Base-by-base conservation (phyloP, 2,888 invertebrate genomes). In the Blastobasis lacticolella region DNA sequence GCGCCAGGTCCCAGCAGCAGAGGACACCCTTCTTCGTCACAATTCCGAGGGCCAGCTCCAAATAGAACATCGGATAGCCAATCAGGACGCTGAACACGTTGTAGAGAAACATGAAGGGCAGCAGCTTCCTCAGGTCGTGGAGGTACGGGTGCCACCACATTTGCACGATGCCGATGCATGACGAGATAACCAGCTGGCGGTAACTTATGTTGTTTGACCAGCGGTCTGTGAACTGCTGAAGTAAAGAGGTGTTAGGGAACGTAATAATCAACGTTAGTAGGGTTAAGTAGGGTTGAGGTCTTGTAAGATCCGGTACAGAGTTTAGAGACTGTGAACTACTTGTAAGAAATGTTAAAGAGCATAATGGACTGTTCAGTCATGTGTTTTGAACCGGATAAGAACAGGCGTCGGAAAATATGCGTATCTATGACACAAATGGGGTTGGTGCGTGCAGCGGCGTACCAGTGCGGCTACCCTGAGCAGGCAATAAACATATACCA, bases 151-250 rank as follows among this genome's bases (percentile, higher is more conserved):
- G 83, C 83, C 85, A 86, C 78, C 84, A 86, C 1, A 87, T 56
- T 59, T 88, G 88, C 10, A 77, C 61, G 8, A 86, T 75, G 6
- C 88, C 79, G 51, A 86, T 68, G 59, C 85, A 82, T 0, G 85
- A 79, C 0, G 87, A 84, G 5, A 79, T 57, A 0, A 88, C 79
- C 0, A 88, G 69, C 46, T 87, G 85, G 0, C 81, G 77, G 61
- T 88, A 88, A 43, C 63, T 77, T 55, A 88, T 87, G 61, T 83
- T 84, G 68, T 86, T 78, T 4, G 80, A 79, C 87, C 87, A 88
- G 55, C 87, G 64, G 58, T 87, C 87, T 54, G 65, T 54, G 0
- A 74, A 54, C 87, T 87, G 65, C 43, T 37, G 43, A 9, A 3
- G 23, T 23, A 23, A 23, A 23, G 23, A 23, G 3, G 23, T 23